These are phyloP conservation scores for Venustoraphidia nigricollis DNA, from an alignment of 2,888 invertebrate genomes.

Conservation along the genomic window DNA sequence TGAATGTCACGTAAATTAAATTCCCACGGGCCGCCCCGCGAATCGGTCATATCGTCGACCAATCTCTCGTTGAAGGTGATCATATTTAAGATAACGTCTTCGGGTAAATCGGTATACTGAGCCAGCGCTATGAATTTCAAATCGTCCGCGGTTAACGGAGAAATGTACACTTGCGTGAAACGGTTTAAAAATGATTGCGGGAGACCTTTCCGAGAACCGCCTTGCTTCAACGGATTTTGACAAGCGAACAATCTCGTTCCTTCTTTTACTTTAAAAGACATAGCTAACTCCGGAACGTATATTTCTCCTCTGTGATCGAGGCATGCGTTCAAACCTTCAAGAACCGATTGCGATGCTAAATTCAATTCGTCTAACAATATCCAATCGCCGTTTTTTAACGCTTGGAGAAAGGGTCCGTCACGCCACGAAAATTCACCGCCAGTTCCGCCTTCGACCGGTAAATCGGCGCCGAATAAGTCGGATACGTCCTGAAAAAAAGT, in stretches of 20 bases:
- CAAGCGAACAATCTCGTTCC: conserved; percentile 85
- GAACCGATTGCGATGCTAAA: conserved; percentile 92
- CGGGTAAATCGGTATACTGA: conserved; percentile 45
- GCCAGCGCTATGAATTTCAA: conserved; percentile 46
- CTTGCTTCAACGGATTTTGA: conserved; percentile 93
- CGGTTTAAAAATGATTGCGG: conserved; percentile 95
- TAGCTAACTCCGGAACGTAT: conserved; percentile 86
- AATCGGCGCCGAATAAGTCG: conserved; percentile 94
- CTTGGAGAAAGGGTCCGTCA: conserved; percentile 89
- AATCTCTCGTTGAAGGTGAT: conserved; percentile 63
- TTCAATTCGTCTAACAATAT: conserved; percentile 95
- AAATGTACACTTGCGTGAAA: conserved; percentile 77
- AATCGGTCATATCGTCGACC: conserved; percentile 42
- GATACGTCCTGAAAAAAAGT: conserved; percentile 60
- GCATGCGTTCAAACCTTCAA: conserved; percentile 97
- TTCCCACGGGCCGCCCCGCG: conserved; percentile 85
- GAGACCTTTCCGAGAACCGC: conserved; percentile 88
- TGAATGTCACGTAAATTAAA: conserved; percentile 91
- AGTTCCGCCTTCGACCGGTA: conserved; percentile 78
- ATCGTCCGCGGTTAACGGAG: conserved; percentile 48
- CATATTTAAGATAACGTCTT: conserved; percentile 49
- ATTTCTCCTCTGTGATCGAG: conserved; percentile 95
- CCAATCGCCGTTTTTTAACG: conserved; percentile 89
- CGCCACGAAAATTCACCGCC: conserved; percentile 88
- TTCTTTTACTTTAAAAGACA: conserved; percentile 60